A percentile compares a stretch with the other conserved stretches of the same genome.
These are phyloP conservation scores for Urocitellus parryii DNA, from an alignment of 2,113 vertebrate genomes.

Conservation along the genomic window DNA sequence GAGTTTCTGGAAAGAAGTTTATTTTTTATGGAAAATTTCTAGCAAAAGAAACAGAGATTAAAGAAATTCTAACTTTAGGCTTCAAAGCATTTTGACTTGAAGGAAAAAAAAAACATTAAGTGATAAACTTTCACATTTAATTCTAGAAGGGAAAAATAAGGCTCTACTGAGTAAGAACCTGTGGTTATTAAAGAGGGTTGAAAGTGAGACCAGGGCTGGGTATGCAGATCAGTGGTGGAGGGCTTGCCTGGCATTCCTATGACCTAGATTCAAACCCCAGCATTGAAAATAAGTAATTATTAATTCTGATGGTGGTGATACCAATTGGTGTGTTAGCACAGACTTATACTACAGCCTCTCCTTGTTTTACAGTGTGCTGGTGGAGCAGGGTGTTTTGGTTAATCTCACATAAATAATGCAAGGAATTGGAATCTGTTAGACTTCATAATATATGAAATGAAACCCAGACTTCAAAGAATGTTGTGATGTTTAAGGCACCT, in stretches of 20 bases:
- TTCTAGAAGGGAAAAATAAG: not conserved
- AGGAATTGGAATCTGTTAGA: not conserved
- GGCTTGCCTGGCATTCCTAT: too few species aligned
- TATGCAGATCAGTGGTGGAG: not conserved
- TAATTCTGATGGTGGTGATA: not conserved
- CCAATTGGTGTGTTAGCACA: not conserved
- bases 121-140: constrained; percentile 20
- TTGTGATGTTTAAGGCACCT: not conserved
- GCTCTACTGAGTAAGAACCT: not conserved
- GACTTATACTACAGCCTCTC: not conserved
- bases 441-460: not conserved
- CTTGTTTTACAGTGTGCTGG: not conserved
- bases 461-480: not conserved
- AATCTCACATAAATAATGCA: not conserved
- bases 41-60: constrained; percentile 45
- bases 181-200: not conserved
- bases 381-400: not conserved
- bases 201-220: not conserved
- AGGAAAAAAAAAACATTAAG: not conserved
- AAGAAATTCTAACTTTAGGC: constrained; percentile 2
- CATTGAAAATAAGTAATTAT: not conserved
- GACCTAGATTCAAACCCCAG: not conserved
- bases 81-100: constrained; percentile 36
- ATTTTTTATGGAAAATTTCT: not conserved
- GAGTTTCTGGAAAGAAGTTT: not conserved